phyloP scores from a whole-genome alignment of 2,888 invertebrate species.

The Erebia epiphron region DNA sequence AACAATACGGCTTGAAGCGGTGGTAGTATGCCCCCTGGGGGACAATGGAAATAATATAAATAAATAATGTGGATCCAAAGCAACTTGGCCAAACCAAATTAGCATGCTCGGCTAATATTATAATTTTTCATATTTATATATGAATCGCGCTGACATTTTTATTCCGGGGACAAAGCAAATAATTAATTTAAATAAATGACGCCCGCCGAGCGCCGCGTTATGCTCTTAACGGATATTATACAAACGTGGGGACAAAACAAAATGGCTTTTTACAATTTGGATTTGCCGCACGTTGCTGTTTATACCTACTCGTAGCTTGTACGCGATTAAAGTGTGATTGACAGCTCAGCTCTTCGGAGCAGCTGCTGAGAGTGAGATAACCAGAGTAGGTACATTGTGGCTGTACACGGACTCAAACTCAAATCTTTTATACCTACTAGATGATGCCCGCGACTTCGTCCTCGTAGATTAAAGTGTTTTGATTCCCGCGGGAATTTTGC shows the following conservation, averaged over 20 bases:
- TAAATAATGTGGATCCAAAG: no score
- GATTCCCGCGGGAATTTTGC: no score
- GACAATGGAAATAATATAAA: no score
- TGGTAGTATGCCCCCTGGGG: no score
- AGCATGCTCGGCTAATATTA: neutral
- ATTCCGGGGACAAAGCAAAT: slow-evolving; percentile 7
- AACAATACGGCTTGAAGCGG: no score
- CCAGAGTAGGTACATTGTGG: no score
- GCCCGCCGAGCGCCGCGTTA: neutral
- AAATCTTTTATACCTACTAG: no score
- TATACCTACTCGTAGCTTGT: no score
- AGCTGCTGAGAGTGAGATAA: neutral
- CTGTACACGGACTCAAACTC: no score
- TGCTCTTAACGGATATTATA: neutral
- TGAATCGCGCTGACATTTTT: neutral
- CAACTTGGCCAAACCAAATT: no score
- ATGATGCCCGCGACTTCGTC: no score
- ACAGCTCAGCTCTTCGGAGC: neutral
- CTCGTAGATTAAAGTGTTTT: no score
- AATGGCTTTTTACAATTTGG: slow-evolving; percentile 14
- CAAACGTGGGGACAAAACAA: neutral
- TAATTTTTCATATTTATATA: neutral
- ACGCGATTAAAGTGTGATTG: slow-evolving; percentile 4
- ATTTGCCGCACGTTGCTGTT: slow-evolving; percentile 5
- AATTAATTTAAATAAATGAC: slow-evolving; percentile 9